Percentiles rank a stretch among this genome's conserved stretches.
phyloP scores from a whole-genome alignment of 1,140 invertebrate genomes.

The Rhysida immarginata region DNA sequence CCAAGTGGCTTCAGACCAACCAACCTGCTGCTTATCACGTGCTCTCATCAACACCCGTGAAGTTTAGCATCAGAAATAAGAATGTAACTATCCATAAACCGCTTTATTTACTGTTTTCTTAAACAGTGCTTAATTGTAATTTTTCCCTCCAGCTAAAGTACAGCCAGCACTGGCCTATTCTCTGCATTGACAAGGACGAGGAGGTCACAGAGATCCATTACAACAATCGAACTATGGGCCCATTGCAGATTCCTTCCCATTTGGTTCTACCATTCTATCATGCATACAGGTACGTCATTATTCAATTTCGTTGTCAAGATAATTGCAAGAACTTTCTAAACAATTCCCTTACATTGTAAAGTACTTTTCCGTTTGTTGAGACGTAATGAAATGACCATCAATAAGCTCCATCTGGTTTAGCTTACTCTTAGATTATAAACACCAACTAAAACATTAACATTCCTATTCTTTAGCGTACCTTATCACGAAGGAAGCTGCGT shows the following conservation, averaged over 20 bases:
- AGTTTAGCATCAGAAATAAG: slow-evolving; percentile 20
- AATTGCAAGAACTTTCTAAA: no score
- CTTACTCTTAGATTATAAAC: neutral
- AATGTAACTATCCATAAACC: no score
- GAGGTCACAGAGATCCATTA: slow-evolving; percentile 28
- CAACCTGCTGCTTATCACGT: slow-evolving; percentile 28
- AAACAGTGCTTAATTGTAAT: neutral
- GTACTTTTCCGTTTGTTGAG: no score
- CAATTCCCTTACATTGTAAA: no score
- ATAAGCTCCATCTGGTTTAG: no score
- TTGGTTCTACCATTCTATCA: slow-evolving; percentile 28
- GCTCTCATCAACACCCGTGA: slow-evolving; percentile 25
- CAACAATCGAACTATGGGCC: slow-evolving; percentile 29
- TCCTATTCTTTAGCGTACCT: no score
- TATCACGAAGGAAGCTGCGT: no score
- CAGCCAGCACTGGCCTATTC: slow-evolving; percentile 24
- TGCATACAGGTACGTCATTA: slow-evolving; percentile 25
- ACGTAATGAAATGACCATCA: no score
- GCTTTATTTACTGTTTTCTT: neutral
- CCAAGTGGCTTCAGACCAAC: slow-evolving; percentile 26
- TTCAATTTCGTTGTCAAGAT: no score
- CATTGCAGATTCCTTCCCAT: slow-evolving; percentile 25
- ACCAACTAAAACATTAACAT: no score
- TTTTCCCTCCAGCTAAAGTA: slow-evolving; percentile 21
- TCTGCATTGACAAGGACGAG: slow-evolving; percentile 22